These are phyloP conservation scores for Agrilus cyanescens DNA, from an alignment of 2,888 invertebrate genomes.

Conservation along the genomic window DNA sequence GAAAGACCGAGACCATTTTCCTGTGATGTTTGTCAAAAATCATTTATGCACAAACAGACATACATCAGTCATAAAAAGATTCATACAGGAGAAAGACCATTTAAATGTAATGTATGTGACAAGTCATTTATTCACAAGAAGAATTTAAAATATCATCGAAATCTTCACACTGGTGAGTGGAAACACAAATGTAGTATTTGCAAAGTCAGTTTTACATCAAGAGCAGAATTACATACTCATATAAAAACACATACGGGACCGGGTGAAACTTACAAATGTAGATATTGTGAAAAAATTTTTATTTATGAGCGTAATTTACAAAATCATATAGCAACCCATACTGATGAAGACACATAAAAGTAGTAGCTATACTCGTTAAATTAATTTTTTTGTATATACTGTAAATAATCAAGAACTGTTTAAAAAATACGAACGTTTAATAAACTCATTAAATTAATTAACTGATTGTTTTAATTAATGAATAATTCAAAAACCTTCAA, in stretches of 20 bases:
- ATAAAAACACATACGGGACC: slow-evolving; percentile 21
- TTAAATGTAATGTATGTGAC: slow-evolving; percentile 20
- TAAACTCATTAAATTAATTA: too few relatives aligned
- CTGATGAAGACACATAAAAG: too few relatives aligned
- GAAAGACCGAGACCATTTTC: slow-evolving; percentile 14
- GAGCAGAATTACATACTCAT: slow-evolving; percentile 23
- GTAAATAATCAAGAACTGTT: too few relatives aligned
- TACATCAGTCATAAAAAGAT: slow-evolving; percentile 22
- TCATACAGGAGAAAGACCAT: slow-evolving; percentile 19
- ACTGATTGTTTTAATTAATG: too few relatives aligned
- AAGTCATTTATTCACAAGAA: slow-evolving; percentile 22
- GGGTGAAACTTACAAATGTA: too few relatives aligned
- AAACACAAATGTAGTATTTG: slow-evolving; percentile 25
- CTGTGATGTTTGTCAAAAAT: slow-evolving; percentile 22
- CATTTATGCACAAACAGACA: slow-evolving; percentile 22
- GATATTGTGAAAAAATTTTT: too few relatives aligned
- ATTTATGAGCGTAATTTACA: too few relatives aligned
- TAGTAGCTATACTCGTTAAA: too few relatives aligned
- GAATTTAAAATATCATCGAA: slow-evolving; percentile 20
- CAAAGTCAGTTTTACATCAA: slow-evolving; percentile 20
- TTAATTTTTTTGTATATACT: too few relatives aligned
- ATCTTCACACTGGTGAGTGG: slow-evolving; percentile 23
- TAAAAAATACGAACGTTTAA: too few relatives aligned
- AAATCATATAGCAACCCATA: too few relatives aligned
- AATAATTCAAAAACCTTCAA: too few relatives aligned